A percentile compares a stretch with the other conserved stretches of the same genome.
phyloP scores from a whole-genome alignment of 2,888 invertebrate species.

The Acrobasis consociella region DNA sequence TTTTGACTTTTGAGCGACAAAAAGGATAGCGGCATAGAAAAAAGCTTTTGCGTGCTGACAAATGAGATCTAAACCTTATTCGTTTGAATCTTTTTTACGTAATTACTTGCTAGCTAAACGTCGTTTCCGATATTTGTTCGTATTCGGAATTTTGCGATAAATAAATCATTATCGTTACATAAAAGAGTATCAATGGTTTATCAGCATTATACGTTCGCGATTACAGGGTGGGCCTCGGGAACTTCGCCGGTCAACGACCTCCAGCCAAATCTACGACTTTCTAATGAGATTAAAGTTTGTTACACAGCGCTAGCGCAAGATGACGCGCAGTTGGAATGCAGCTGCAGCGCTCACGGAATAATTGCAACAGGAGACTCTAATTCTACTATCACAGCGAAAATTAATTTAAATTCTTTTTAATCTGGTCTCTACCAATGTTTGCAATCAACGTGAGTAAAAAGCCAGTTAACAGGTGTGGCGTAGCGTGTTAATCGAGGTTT shows the following conservation, averaged over 20 bases:
- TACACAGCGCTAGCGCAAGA: conserved; percentile 50
- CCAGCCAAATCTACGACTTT: conserved; percentile 72
- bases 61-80: too few relatives aligned
- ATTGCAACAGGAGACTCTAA: conserved; percentile 48
- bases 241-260: conserved; percentile 67
- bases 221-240: conserved; percentile 63
- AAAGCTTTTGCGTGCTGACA: too few relatives aligned
- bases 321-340: conserved; percentile 53
- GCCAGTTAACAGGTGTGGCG: conserved; percentile 20
- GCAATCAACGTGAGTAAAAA: not conserved
- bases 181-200: conserved; percentile 44
- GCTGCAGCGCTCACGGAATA: conserved; percentile 42
- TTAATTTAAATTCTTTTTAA: conserved; percentile 41
- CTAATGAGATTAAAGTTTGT: conserved; percentile 70
- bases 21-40: too few relatives aligned
- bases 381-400: conserved; percentile 47
- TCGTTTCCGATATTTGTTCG: conserved; percentile 11
- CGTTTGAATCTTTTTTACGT: not conserved
- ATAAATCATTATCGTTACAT: conserved; percentile 28
- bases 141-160: conserved; percentile 24
- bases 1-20: too few relatives aligned
- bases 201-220: conserved; percentile 50
- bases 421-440: conserved; percentile 27
- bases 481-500: conserved; percentile 33
- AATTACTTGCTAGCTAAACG: not conserved